Conservation (phyloP, 2,888 invertebrate genomes). For the Ischnura elegans region DNA sequence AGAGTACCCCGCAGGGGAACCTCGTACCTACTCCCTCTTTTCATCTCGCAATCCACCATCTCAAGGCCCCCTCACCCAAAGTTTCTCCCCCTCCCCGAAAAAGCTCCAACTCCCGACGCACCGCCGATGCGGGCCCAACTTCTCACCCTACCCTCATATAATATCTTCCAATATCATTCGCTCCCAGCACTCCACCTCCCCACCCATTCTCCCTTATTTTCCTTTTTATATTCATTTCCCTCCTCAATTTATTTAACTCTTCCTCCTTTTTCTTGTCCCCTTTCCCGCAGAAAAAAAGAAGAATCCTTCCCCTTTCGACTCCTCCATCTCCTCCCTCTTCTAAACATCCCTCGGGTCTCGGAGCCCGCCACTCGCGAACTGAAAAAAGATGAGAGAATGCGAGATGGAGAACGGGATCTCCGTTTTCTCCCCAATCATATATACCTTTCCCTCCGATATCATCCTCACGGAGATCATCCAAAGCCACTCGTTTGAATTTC, state of each 20-base stretch:
- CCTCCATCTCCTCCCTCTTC: neutral
- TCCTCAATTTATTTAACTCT: constrained; percentile 64
- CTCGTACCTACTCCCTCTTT: neutral
- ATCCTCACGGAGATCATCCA: constrained; percentile 52
- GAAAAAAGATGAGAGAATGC: neutral
- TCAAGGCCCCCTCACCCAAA: too few relatives aligned
- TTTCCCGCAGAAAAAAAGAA: constrained; percentile 5
- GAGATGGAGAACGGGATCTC: neutral
- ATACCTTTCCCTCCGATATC: constrained; percentile 46
- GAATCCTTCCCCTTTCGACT: neutral
- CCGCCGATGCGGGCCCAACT: neutral
- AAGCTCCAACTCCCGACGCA: neutral
- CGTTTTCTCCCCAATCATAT: constrained; percentile 42
- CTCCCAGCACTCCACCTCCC: neutral
- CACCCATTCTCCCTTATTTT: neutral
- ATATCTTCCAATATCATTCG: neutral
- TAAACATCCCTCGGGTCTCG: neutral
- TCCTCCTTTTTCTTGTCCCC: neutral
- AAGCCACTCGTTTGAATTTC: constrained; percentile 47
- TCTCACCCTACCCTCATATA: neutral
- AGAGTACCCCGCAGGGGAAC: neutral
- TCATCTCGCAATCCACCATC: neutral
- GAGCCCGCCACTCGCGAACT: neutral
- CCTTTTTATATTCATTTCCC: constrained; percentile 29
- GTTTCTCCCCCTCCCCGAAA: neutral